Percentiles rank a stretch among this genome's conserved stretches.
Conservation (phyloP, 2,797 vertebrate species). For the Pagetopsis macropterus region DNA sequence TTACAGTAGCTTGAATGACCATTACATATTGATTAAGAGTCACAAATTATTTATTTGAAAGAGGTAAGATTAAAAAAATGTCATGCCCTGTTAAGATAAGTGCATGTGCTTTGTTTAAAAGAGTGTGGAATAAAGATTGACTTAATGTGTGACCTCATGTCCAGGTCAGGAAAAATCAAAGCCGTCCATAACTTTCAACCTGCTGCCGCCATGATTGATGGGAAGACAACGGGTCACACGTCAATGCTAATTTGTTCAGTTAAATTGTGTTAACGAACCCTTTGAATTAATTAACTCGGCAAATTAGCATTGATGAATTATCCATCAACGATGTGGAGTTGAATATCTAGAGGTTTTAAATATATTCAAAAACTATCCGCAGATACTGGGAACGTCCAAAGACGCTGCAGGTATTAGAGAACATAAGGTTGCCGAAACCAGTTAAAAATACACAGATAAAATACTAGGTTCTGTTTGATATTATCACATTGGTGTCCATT, state of each 20-base stretch:
- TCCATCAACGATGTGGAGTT: slow-evolving; percentile 39
- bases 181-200: slow-evolving; percentile 45
- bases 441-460: slow-evolving; percentile 45
- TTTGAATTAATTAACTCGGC: slow-evolving; percentile 60
- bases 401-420: slow-evolving; percentile 13
- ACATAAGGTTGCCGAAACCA: slow-evolving; percentile 15
- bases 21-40: not conserved
- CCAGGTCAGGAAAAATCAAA: slow-evolving; percentile 64
- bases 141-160: slow-evolving; percentile 50
- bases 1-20: not conserved
- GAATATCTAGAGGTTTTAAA: slow-evolving; percentile 24
- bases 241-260: slow-evolving; percentile 59
- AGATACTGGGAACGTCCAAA: slow-evolving; percentile 7
- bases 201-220: slow-evolving; percentile 55
- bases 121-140: slow-evolving; percentile 29
- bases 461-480: slow-evolving; percentile 37
- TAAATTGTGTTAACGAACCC: slow-evolving; percentile 59
- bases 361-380: not conserved
- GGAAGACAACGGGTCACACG: slow-evolving; percentile 52
- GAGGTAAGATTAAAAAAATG: slow-evolving; percentile 3
- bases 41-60: slow-evolving; percentile 5
- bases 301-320: slow-evolving; percentile 65
- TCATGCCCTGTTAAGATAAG: slow-evolving; percentile 8
- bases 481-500: slow-evolving; percentile 58
- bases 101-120: slow-evolving; percentile 28